Evolutionary conservation across 2,797 vertebrate genomes (phyloP), one percentile per base, ranked within the genome.

Genomic region (Gymnocypris eckloni): DNA sequence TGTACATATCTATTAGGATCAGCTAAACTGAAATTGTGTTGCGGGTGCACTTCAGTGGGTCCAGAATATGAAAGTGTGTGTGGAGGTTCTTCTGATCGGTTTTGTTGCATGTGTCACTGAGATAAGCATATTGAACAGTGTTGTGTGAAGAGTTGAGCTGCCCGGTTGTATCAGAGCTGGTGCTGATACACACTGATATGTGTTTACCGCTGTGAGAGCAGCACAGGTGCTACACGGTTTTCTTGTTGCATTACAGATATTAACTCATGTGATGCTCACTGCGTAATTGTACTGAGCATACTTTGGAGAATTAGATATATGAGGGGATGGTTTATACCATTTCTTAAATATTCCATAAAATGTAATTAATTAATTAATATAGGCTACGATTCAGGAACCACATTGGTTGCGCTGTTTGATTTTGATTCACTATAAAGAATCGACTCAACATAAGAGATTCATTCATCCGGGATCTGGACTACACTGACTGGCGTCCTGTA

Each of bases 121-220:
- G 86, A 82, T 87, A 86, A 73, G 83, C 82, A 80, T 83, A 89
- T 85, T 83, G 83, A 89, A 70, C 75, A 72, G 67, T 41, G 61
- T 43, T 45, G 79, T 59, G 79, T 75, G 54, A 50, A 79, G 82
- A 70, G 50, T 43, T 61, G 71, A 25, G 61, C 69, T 72, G 81
- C 70, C 59, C 8, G 39, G 43, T 72, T 70, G 45, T 59, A 25
- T n/a, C 39, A 22, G 64, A 81, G 81, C 82, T 88, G 82, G 81
- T 85, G 83, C 43, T 11, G 37, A 41, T 50, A 88, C 67, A 82
- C 90, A 91, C 39, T 79, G 90, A 92, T 90, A 91, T 73, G 82
- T 80, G 72, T 79, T 89, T 86, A 72, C 75, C 54, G 52, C 50
- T 83, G 67, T 83, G 66, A 85, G 33, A 64, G 50, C 28, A 54